phyloP scores from a whole-genome alignment of 2,888 invertebrate species.

The Cloeon dipterum region DNA sequence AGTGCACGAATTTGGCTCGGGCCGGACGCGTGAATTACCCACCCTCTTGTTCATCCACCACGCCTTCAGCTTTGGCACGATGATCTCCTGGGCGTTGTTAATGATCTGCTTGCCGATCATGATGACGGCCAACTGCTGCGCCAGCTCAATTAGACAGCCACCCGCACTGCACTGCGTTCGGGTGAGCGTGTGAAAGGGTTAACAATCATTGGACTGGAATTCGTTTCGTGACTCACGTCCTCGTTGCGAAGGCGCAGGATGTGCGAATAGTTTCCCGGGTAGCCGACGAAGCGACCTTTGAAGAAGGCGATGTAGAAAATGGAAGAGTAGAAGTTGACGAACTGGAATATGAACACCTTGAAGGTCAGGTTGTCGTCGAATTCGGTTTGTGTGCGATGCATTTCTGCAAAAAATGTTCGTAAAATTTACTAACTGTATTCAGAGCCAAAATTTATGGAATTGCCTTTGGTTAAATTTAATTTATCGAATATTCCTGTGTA shows the following conservation, averaged over 20 bases:
- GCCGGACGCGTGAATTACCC: no score
- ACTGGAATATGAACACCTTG: conserved; percentile 33
- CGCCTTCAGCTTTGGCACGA: conserved; percentile 25
- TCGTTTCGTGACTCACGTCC: conserved; percentile 19
- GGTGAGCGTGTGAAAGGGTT: no score
- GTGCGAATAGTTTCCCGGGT: conserved; percentile 25
- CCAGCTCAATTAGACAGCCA: conserved; percentile 29
- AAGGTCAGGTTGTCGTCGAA: conserved; percentile 33
- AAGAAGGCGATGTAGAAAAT: conserved; percentile 36
- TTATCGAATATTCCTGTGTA: not conserved
- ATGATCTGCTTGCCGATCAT: conserved; percentile 33
- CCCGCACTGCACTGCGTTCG: conserved; percentile 23
- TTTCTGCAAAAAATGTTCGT: conserved; percentile 16
- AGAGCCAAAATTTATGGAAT: no score
- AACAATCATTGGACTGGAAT: no score
- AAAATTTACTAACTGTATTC: no score
- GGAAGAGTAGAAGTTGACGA: conserved; percentile 34
- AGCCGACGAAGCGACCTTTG: conserved; percentile 25
- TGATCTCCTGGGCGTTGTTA: conserved; percentile 28
- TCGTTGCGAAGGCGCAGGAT: conserved; percentile 26
- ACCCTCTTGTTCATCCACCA: conserved; percentile 20
- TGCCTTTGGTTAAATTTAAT: no score
- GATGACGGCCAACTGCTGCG: conserved; percentile 29
- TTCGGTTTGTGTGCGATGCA: conserved; percentile 27
- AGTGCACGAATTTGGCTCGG: no score